Base-by-base conservation (phyloP, 2,113 vertebrate genomes). In the Andinoacara biseriatus region DNA sequence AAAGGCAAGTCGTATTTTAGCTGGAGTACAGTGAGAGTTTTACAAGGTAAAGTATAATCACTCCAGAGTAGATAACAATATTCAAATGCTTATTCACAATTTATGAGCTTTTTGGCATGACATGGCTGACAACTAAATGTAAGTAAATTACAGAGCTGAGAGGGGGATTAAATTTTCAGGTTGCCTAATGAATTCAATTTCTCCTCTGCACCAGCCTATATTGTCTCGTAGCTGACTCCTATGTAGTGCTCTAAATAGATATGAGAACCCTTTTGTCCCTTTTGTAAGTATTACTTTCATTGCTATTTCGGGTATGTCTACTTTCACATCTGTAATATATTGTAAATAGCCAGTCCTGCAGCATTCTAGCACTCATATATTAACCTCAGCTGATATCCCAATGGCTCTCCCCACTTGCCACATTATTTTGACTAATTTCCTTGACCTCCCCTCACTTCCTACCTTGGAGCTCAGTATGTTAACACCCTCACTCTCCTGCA, bases 341-440 rank as follows among this genome's bases (percentile, higher is more conserved):
- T 72, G 56, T 26, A 65, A 69, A 89, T 63, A 57, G 15, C 18
- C 60, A 69, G 13, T 77, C 8, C 82, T 83, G 52, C 81, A 57
- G 67, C 74, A 10, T 35, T 63, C 60, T 24, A 31, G 74, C 22
- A 22, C 63, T 61, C 15, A 54, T 77, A 17, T 57, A 3, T 86
- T 90, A 85, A 89, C 78, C 92, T 85, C 85, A 15, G 40, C 81
- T 84, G 38, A 80, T 76, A 62, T 82, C 83, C 43, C 74, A 24
- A 10, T 85, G 85, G 82, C 82, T 87, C 29, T 62, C 85, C 90
- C 86, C 76, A 65, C 85, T 90, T 77, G 85, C 63, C 86, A 81
- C 90, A 90, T 92, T 83, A 87, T 87, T 91, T 85, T 84, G 83
- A 89, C 77, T 92, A 86, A 84, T 93, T 86, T 77, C 78, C 80